Conservation (phyloP, 1,140 invertebrate genomes). For the Hirudo medicinalis region DNA sequence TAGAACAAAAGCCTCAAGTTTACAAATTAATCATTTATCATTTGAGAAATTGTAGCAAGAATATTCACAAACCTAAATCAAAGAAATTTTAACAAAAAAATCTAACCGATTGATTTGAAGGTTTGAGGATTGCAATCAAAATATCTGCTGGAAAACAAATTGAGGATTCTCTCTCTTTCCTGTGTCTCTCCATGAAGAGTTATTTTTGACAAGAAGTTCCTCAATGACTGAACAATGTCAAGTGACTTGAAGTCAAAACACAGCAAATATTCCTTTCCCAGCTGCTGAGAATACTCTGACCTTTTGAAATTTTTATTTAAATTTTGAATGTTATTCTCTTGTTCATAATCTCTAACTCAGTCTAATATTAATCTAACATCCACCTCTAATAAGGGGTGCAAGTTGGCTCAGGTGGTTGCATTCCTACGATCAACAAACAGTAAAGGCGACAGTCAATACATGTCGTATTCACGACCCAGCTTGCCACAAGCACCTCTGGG, state of each 20-base stretch:
- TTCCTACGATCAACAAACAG: too few relatives aligned
- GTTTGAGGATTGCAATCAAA: slow-evolving; percentile 85
- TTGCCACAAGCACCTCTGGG: too few relatives aligned
- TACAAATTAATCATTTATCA: neutral
- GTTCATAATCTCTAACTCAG: neutral
- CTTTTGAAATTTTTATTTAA: slow-evolving; percentile 41
- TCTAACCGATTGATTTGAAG: slow-evolving; percentile 78
- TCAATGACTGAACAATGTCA: slow-evolving; percentile 76
- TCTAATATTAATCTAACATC: too few relatives aligned
- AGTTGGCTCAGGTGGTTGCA: too few relatives aligned
- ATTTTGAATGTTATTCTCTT: neutral
- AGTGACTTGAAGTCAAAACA: slow-evolving; percentile 79
- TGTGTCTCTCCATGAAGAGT: slow-evolving; percentile 88
- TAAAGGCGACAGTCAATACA: too few relatives aligned
- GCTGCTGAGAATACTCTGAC: slow-evolving; percentile 85
- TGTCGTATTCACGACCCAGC: too few relatives aligned
- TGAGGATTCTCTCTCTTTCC: slow-evolving; percentile 82
- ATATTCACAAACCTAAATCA: neutral
- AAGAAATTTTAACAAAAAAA: neutral
- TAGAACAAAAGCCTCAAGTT: too few relatives aligned
- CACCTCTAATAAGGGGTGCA: too few relatives aligned
- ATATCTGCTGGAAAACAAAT: slow-evolving; percentile 88
- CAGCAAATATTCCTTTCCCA: slow-evolving; percentile 88
- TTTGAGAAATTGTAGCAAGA: neutral
- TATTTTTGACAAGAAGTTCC: slow-evolving; percentile 84